Evolutionary conservation across 2,113 vertebrate genomes (phyloP).

Genomic region (Rhabdomys dilectus): DNA sequence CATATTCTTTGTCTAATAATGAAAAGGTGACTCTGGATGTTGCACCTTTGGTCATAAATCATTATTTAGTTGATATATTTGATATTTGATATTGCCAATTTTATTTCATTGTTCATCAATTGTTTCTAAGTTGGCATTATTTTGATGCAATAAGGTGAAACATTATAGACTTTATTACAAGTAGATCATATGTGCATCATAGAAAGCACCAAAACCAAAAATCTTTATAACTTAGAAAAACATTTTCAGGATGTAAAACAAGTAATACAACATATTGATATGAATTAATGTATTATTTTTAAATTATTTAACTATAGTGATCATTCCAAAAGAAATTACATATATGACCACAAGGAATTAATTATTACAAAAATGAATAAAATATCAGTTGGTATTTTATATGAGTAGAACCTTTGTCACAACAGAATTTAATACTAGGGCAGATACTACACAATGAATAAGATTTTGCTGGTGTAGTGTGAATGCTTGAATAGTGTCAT

Average conservation of each 20-base stretch:
- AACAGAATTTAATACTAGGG: constrained; percentile 1
- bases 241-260: background rate
- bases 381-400: constrained; percentile 25
- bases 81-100: background rate
- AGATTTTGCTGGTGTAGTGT: background rate
- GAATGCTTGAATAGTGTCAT: background rate
- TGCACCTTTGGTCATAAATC: background rate
- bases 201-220: background rate
- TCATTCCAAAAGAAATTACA: background rate
- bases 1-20: background rate
- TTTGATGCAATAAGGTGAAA: background rate
- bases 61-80: constrained; percentile 35
- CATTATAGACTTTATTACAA: background rate
- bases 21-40: background rate
- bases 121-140: constrained; percentile 36
- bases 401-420: background rate
- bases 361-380: constrained; percentile 12
- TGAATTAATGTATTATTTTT: constrained; percentile 16
- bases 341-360: background rate
- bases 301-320: background rate
- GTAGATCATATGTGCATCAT: background rate
- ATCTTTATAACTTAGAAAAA: background rate
- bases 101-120: background rate
- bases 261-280: background rate
- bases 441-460: background rate